phyloP scores from a whole-genome alignment of 1,140 invertebrate species.

The Pogonomyrmex barbatus region DNA sequence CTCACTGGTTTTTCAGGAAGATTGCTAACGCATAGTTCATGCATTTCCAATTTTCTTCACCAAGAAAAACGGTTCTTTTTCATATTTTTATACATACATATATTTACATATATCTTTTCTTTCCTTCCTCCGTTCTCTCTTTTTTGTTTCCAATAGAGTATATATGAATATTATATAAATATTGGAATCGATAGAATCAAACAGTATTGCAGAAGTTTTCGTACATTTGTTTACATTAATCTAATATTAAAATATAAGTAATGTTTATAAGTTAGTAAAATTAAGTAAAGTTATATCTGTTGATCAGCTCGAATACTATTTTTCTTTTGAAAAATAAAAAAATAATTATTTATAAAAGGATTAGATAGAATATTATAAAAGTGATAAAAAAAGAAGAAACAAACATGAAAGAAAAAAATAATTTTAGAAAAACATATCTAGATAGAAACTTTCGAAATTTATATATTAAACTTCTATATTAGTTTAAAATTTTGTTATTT shows the following conservation, averaged over 20 bases:
- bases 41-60: conserved; percentile 39
- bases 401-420: background rate
- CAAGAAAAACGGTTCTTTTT: conserved; percentile 30
- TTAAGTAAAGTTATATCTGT: background rate
- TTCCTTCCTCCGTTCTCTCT: too few relatives aligned
- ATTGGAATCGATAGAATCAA: background rate
- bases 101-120: background rate
- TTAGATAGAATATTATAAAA: background rate
- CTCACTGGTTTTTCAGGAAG: conserved; percentile 21
- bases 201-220: background rate
- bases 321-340: conserved; percentile 4
- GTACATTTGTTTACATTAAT: background rate
- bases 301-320: background rate
- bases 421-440: background rate
- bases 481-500: conserved; percentile 3
- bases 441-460: background rate
- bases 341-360: background rate
- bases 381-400: background rate
- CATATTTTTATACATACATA: conserved; percentile 29
- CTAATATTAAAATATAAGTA: background rate
- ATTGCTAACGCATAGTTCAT: conserved; percentile 44
- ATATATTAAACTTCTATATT: background rate
- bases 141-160: background rate
- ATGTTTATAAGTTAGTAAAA: background rate
- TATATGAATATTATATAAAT: background rate